These are phyloP conservation scores for Apodemia duryi DNA, from an alignment of 2,888 invertebrate species.

Conservation along the genomic window DNA sequence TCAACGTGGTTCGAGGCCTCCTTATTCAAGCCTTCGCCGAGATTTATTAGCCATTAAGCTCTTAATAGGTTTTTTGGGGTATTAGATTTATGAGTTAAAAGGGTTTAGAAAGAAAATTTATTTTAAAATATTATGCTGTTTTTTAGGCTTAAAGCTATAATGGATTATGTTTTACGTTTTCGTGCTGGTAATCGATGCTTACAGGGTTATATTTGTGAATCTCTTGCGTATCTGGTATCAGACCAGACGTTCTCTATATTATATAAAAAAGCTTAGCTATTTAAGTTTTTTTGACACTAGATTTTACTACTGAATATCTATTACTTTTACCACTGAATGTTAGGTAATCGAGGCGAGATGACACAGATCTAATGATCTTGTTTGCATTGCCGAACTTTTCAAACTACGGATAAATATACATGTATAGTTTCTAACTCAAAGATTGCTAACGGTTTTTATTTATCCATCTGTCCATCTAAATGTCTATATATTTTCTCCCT, in stretches of 20 bases:
- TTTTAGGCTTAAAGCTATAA: not conserved
- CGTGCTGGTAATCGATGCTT: not conserved
- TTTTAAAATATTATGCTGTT: not conserved
- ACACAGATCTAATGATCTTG: not conserved
- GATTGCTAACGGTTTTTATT: too few species aligned
- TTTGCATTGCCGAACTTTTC: not conserved
- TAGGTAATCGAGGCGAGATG: too few species aligned
- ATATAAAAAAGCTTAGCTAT: too few species aligned
- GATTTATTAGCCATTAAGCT: constrained; percentile 18
- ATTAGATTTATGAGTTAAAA: constrained; percentile 13
- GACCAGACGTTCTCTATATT: too few species aligned
- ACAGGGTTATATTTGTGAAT: not conserved
- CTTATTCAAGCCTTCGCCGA: constrained; percentile 6
- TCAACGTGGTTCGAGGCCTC: constrained; percentile 16
- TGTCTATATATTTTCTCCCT: too few species aligned
- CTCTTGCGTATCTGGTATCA: not conserved
- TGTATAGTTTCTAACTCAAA: too few species aligned
- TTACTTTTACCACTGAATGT: too few species aligned
- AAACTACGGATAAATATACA: too few species aligned
- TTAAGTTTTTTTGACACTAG: too few species aligned
- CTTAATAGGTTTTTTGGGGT: constrained; percentile 17
- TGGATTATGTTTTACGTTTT: not conserved
- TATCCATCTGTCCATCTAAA: too few species aligned
- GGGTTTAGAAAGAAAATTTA: constrained; percentile 3
- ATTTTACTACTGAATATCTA: too few species aligned